Base-by-base conservation (phyloP, 2,888 invertebrate species). In the Zygaena filipendulae region DNA sequence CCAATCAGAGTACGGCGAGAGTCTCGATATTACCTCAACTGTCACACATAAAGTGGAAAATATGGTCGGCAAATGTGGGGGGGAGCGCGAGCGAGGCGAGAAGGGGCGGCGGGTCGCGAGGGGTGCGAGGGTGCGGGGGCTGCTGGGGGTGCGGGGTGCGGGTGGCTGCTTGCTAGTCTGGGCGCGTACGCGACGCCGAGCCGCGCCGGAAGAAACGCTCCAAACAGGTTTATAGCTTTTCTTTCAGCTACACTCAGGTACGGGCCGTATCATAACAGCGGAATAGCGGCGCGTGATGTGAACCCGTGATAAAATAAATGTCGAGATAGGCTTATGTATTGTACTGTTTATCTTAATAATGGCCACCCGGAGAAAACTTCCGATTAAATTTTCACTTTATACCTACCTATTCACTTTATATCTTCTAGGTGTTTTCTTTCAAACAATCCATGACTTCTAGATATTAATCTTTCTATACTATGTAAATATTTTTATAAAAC, bases 31-130 rank as follows among this genome's bases (percentile, higher is more conserved):
- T 81, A 81, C 81, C 80, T 81, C 81, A 81, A 80, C 81, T 81
- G 81, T 81, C 81, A 81, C 81, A 81, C 80, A 80, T 81, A 81
- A 81, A 81, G 81, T 81, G 81, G 80, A 79, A 81, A 81, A 81
- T 81, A 81, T 81, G 81, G 81, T 81, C 77, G 72, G 71, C 70
- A 71, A 74, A 70, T 77, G 72, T 69, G 59, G 77, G 68, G 75
- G 61, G 62, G 43, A 49, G 38, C 45, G 44, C 50, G 52, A 50
- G 47, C 35, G 52, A 30, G 29, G 35, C 39, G 33, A 33, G 46
- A 42, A 50, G 42, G 45, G 38, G n/a, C n/a, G n/a, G n/a, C 41
- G 41, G 44, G 43, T n/a, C n/a, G n/a, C n/a, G n/a, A n/a, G n/a
- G n/a, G n/a, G n/a, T n/a, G n/a, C n/a, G n/a, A n/a, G 45, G 42